Evolutionary conservation across 2,113 vertebrate genomes (phyloP).

Genomic region (Spea bombifrons): DNA sequence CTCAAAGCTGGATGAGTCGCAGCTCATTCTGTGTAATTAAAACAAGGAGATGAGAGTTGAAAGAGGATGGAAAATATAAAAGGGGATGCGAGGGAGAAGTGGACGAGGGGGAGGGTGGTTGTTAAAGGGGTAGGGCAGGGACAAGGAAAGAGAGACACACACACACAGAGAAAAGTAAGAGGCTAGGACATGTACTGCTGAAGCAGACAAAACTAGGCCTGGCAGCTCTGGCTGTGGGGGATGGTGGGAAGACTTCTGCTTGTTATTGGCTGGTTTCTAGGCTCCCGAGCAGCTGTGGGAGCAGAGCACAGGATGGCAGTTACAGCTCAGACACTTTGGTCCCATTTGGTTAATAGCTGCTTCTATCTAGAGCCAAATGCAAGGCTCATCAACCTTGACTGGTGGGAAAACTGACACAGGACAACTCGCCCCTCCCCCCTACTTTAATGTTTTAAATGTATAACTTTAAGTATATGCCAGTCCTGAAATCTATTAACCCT

Average conservation of each 20-base stretch:
- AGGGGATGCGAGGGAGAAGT: conserved; percentile 37
- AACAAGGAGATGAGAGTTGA: conserved; percentile 58
- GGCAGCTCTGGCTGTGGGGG: conserved; percentile 54
- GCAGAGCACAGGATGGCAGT: conserved; percentile 49
- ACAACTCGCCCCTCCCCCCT: neutral
- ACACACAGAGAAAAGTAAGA: neutral
- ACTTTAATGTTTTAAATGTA: neutral
- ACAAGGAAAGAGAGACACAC: neutral
- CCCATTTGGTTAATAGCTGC: conserved; percentile 42
- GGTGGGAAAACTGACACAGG: conserved; percentile 8
- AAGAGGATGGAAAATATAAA: conserved; percentile 58
- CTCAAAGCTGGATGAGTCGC: conserved; percentile 63
- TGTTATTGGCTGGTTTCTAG: conserved; percentile 59
- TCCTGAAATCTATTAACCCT: neutral
- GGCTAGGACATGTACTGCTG: conserved; percentile 36
- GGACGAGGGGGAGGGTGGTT: conserved; percentile 37
- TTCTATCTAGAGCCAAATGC: conserved; percentile 27
- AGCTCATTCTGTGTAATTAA: conserved; percentile 73
- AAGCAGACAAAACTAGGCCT: conserved; percentile 57
- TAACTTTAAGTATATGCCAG: neutral
- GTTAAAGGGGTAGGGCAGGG: conserved; percentile 36
- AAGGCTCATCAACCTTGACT: conserved; percentile 14
- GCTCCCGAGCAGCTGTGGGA: conserved; percentile 54
- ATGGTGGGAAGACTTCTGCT: conserved; percentile 42
- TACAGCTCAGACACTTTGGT: conserved; percentile 51